Base-by-base conservation (phyloP, 2,888 invertebrate species). In the Resseliella maxima region DNA sequence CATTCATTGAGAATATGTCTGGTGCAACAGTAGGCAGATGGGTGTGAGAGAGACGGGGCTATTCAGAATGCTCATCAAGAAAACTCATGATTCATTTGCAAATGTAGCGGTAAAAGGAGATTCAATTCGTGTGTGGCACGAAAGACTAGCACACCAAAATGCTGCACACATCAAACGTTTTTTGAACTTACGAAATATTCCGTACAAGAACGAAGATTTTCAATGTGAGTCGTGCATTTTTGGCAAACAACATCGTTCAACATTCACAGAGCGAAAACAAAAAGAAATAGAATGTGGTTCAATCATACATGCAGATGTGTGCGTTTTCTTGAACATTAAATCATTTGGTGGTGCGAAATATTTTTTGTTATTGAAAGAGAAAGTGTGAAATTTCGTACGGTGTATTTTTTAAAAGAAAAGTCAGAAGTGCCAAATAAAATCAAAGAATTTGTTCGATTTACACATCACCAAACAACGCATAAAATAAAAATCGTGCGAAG, bases 121-220 rank as follows among this genome's bases (percentile, higher is more conserved):
- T 54, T 85, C 85, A 5, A 87, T 88, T 46, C 85, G 88, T 59
- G 18, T 87, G 3, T 89, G 88, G 89, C 88, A 89, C 87, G 88
- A 88, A 59, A 38, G 88, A 10, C 59, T 89, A 35, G 87, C 87
- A 3, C 88, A 88, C 64, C 89, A 89, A 87, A 87, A 88, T 50
- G 85, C 88, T 36, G 38, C 35, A 5, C 88, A 89, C 36, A 88
- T 88, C 0, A 87, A 87, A 85, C 86, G 86, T 46, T 85, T 88
- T 27, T 86, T 89, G 15, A 87, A 85, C n/a, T 15, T 85, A 21
- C 86, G 86, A n/a, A 86, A 87, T 10, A 88, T 89, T 46, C 38
- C 86, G n/a, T 88, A 85, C 15, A 41, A 31, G 12, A 87, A 86
- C 24, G 85, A 87, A 35, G 2, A 87, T 36, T 88, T 87, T 36